Base-by-base conservation (phyloP, 2,797 vertebrate species). In the Gambelia wislizenii region DNA sequence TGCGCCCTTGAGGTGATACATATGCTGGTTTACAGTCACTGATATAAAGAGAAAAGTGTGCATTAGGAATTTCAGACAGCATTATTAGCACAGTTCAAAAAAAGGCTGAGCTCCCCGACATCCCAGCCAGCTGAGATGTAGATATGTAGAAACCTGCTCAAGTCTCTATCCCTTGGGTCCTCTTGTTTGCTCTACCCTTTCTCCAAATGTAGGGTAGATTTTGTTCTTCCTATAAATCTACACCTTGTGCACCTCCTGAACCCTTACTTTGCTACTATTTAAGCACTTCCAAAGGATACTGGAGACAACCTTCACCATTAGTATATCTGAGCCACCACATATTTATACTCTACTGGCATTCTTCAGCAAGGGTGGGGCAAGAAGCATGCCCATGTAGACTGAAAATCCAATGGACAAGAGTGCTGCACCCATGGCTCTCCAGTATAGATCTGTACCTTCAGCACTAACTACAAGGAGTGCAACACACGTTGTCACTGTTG, bases 11-110 rank as follows among this genome's bases (percentile, higher is more conserved):
- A 49, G 97, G 96, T 56, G 98, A 98, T 6, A 98, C 97, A 61
- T 97, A 98, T 87, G 98, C 96, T 59, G 96, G 98, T 83, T 95
- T 90, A 91, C 98, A 98, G 94, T 99, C 98, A 87, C 98, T 99
- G 91, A 92, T 5, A 36, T 88, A 92, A 86, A 91, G 56, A 77
- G 92, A 13, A 70, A 88, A 4, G 44, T n/a, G 33, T 74, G 25
- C 20, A 27, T 86, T 77, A 77, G 72, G 74, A 5, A 72, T 76
- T 12, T 87, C 82, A 6, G 30, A 42, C 20, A 89, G 2, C 27
- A 42, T 49, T 86, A 42, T 49, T 86, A 87, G 54, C 42, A 89
- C n/a, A 18, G n/a, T 25, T n/a, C 33, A 76, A 86, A 82, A 47
- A 18, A 59, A 39, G 6, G 36, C 7, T 67, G 42, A 42, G n/a